Percentiles rank a stretch among this genome's conserved stretches.
Evolutionary conservation across 2,888 invertebrate genomes (phyloP).

Genomic region (Perizoma affinitatum): DNA sequence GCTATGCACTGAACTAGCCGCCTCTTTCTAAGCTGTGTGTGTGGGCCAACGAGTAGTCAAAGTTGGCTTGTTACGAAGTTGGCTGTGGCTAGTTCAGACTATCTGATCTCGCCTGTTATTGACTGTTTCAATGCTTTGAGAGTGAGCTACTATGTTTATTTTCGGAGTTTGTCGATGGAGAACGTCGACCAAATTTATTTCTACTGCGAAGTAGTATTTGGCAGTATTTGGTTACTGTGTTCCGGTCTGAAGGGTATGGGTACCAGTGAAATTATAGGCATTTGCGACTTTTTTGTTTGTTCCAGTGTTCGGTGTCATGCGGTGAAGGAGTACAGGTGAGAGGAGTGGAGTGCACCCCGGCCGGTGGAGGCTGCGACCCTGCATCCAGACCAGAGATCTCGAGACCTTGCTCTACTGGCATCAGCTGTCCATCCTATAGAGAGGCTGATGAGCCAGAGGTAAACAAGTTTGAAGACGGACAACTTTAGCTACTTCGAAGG

Average conservation of each 20-base stretch:
- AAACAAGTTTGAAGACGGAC: not conserved
- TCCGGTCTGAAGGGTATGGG: no score
- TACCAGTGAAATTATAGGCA: no score
- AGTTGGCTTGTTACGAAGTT: constrained; percentile 20
- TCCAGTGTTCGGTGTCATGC: constrained; percentile 96
- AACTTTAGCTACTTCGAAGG: no score
- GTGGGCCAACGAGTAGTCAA: constrained; percentile 5
- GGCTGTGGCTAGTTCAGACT: constrained; percentile 8
- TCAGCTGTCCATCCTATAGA: constrained; percentile 85
- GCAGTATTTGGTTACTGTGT: no score
- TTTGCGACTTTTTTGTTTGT: not conserved
- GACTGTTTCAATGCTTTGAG: constrained; percentile 16
- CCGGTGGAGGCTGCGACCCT: constrained; percentile 86
- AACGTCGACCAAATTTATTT: no score
- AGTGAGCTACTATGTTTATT: constrained; percentile 2
- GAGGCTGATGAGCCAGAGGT: constrained; percentile 73
- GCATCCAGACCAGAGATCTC: constrained; percentile 87
- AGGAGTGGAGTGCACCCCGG: constrained; percentile 91
- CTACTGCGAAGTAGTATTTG: no score
- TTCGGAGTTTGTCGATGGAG: not conserved
- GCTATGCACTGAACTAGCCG: not conserved
- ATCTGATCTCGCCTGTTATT: constrained; percentile 5
- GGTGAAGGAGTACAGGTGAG: constrained; percentile 94
- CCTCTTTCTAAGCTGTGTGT: not conserved
- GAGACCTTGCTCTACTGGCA: constrained; percentile 89